phyloP scores from a whole-genome alignment of 1,140 invertebrate species.

The Octopus bimaculoides region DNA sequence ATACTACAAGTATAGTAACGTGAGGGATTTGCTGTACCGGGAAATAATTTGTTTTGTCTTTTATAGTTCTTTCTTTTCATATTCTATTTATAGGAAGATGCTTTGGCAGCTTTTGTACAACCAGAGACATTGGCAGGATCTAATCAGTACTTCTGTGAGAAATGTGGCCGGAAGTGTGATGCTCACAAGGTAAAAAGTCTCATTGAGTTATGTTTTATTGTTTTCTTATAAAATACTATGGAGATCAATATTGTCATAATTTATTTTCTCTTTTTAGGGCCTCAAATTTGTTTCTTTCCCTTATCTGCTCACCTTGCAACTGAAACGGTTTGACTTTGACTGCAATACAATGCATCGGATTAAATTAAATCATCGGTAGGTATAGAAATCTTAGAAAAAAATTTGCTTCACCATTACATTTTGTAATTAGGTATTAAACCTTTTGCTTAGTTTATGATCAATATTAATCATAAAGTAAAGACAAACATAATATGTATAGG shows the following conservation, averaged over 20 bases:
- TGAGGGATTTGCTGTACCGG: no score
- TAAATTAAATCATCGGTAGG: slow-evolving; percentile 86
- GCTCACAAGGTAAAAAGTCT: slow-evolving; percentile 71
- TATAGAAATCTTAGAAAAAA: not conserved
- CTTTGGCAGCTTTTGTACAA: slow-evolving; percentile 79
- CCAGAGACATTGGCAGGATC: slow-evolving; percentile 82
- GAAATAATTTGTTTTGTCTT: no score
- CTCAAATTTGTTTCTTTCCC: slow-evolving; percentile 86
- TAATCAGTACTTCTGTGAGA: slow-evolving; percentile 89
- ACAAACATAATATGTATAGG: no score
- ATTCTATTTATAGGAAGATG: slow-evolving; percentile 69
- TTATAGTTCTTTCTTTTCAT: not conserved
- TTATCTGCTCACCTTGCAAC: slow-evolving; percentile 81
- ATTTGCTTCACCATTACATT: no score
- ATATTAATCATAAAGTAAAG: no score
- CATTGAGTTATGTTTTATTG: not conserved
- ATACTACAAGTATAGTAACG: no score
- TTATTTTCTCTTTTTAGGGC: slow-evolving; percentile 59
- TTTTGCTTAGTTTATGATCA: no score
- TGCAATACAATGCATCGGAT: slow-evolving; percentile 82
- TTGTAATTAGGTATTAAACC: no score
- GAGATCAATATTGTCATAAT: slow-evolving; percentile 13
- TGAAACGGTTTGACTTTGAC: slow-evolving; percentile 91
- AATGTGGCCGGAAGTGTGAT: slow-evolving; percentile 84
- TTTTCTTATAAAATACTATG: not conserved